Base-by-base conservation (phyloP, 2,888 invertebrate species). In the Eristalinus aeneus region DNA sequence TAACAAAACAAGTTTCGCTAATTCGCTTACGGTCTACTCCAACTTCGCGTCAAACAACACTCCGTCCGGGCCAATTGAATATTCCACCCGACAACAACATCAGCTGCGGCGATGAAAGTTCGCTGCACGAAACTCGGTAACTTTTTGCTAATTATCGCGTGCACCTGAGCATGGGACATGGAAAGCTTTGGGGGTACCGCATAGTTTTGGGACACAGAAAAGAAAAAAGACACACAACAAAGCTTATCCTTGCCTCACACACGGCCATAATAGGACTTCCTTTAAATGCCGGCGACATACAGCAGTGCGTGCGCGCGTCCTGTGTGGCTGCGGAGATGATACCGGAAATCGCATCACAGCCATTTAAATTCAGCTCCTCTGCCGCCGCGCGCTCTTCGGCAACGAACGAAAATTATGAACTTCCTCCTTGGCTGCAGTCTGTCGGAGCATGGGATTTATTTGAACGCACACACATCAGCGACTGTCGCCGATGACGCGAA, bases 341-440 rank as follows among this genome's bases (percentile, higher is more conserved):
- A 74, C 73, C 77, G 86, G 86, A 86, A 86, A 86, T 86, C 74
- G 82, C 86, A 86, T 74, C 81, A 74, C 73, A 86, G 73, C 77
- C 81, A 82, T 82, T 86, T 82, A 86, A 85, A 69, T 73, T 77
- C 63, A 60, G 60, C 58, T 39, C 80, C 31, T 58, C 79, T 71
- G 22, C 73, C 46, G 16, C 16, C 46, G 46, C n/a, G n/a, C 46
- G 80, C 63, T 46, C n/a, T 85, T 85, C 73, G 68, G 69, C 54
- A 85, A 78, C 82, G 86, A 78, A 12, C 12, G 39, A 39, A 39
- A 86, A 82, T 86, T 86, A 86, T 82, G 78, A 86, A 65, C 82
- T 86, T 81, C 77, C 81, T 82, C 63, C 34, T 36, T 32, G 34
- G 32, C 46, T 78, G 3, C 56, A 23, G 11, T 46, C 8, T 27